Percentiles rank a stretch among this genome's conserved stretches.
These are phyloP conservation scores for Rhopalosiphum nymphaeae DNA, from an alignment of 2,888 invertebrate species.

Conservation along the genomic window DNA sequence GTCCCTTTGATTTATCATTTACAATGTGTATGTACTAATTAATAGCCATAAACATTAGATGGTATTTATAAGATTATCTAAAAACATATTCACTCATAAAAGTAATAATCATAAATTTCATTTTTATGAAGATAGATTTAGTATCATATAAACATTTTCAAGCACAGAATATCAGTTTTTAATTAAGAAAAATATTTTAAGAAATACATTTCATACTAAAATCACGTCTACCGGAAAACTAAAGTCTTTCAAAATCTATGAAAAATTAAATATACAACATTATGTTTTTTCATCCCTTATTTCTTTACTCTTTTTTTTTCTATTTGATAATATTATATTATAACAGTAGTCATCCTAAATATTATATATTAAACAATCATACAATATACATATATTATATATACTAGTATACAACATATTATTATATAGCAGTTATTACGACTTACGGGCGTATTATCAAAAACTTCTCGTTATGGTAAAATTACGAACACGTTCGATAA, in stretches of 20 bases:
- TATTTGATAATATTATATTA: neutral
- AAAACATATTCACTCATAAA: too few species aligned
- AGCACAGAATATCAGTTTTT: too few species aligned
- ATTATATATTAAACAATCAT: neutral
- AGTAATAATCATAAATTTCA: too few species aligned
- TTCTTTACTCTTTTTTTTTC: neutral
- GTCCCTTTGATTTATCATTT: too few species aligned
- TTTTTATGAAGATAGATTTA: too few species aligned
- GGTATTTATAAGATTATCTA: too few species aligned
- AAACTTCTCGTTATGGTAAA: conserved; percentile 31
- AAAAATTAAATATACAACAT: neutral
- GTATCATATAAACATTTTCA: too few species aligned
- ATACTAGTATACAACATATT: neutral
- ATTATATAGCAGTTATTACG: neutral
- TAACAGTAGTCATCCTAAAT: neutral
- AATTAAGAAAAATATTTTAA: neutral
- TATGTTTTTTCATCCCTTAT: neutral
- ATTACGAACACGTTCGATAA: neutral
- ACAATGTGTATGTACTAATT: too few species aligned
- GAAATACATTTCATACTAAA: neutral
- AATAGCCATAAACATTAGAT: too few species aligned
- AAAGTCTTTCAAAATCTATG: neutral
- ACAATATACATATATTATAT: too few species aligned
- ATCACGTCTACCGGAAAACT: neutral
- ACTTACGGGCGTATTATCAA: neutral